Conservation (phyloP, 2,113 vertebrate genomes). For the Ailuropoda melanoleuca region DNA sequence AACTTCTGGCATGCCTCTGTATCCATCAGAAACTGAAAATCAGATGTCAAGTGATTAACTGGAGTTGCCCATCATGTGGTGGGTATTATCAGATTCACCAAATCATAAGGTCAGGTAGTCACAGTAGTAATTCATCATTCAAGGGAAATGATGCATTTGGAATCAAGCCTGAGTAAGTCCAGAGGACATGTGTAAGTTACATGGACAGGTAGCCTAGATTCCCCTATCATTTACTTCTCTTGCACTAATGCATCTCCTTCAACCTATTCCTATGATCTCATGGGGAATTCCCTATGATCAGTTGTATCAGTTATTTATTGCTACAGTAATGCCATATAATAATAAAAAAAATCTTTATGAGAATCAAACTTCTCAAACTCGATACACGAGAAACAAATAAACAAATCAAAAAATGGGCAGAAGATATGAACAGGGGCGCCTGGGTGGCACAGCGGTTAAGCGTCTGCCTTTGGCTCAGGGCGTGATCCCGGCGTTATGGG, state of each 20-base stretch:
- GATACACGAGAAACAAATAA: too few relatives aligned
- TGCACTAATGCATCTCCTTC: background rate
- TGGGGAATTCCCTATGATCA: background rate
- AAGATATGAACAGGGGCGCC: too few relatives aligned
- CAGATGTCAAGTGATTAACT: background rate
- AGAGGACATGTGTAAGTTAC: background rate
- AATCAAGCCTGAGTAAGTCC: background rate
- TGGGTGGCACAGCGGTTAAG: too few relatives aligned
- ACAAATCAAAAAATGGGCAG: too few relatives aligned
- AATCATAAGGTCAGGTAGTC: background rate
- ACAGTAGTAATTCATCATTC: background rate
- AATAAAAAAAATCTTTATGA: background rate
- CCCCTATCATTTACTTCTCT: background rate
- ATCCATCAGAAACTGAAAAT: background rate
- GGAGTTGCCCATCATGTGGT: background rate
- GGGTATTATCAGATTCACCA: background rate
- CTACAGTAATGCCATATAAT: background rate
- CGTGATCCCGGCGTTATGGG: too few relatives aligned
- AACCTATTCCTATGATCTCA: background rate
- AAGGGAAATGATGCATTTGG: background rate
- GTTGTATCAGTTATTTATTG: background rate
- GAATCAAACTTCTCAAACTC: too few relatives aligned
- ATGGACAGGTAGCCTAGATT: background rate
- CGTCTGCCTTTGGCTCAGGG: too few relatives aligned
- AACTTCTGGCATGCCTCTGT: background rate